Conservation (phyloP, 2,888 invertebrate genomes). For the Acronicta aceris region DNA sequence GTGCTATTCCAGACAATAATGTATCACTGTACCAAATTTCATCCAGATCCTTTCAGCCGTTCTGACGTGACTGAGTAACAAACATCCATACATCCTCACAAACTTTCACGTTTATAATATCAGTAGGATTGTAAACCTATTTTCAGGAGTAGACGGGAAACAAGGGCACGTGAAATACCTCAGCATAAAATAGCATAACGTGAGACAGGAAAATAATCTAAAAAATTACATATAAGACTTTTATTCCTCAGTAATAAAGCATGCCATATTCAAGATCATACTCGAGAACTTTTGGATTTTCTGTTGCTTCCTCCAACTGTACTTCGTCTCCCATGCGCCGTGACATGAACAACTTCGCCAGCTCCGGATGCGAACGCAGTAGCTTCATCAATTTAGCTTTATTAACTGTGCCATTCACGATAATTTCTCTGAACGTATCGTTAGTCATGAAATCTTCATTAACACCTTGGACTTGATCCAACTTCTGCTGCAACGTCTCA, state of each 20-base stretch:
- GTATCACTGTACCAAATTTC: no score
- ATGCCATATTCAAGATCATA: constrained; percentile 80
- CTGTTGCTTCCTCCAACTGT: neutral
- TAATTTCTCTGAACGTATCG: constrained; percentile 72
- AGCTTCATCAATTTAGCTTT: constrained; percentile 64
- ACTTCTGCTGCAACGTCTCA: constrained; percentile 55
- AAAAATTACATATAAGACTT: constrained; percentile 18
- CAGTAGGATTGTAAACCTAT: no score
- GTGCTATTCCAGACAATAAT: no score
- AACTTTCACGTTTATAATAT: no score
- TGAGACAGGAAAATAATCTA: neutral
- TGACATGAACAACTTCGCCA: constrained; percentile 48
- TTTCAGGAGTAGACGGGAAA: no score
- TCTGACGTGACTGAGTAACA: no score
- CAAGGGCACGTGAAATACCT: no score
- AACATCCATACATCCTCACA: no score
- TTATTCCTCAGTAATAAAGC: constrained; percentile 73
- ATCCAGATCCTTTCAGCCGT: no score
- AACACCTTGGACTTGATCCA: constrained; percentile 66
- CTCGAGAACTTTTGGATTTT: constrained; percentile 42
- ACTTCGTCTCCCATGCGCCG: constrained; percentile 14
- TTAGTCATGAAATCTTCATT: constrained; percentile 72
- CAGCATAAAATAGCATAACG: neutral
- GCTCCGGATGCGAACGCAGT: constrained; percentile 73
- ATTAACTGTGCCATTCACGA: constrained; percentile 73